A percentile compares a stretch with the other conserved stretches of the same genome.
These are phyloP conservation scores for Apogon talboti DNA, from an alignment of 2,797 vertebrate genomes.

Conservation along the genomic window DNA sequence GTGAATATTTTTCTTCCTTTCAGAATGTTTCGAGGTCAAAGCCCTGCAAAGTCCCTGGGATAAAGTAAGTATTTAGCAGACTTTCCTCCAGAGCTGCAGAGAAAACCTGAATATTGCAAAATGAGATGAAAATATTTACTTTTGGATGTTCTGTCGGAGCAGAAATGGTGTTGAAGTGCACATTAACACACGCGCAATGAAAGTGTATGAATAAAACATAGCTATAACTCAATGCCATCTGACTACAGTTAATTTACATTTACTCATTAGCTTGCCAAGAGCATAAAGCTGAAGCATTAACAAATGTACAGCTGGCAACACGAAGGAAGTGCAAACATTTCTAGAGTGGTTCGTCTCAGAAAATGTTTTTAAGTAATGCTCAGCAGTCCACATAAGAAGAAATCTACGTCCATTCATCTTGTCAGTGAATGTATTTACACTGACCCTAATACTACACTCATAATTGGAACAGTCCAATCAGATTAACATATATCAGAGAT, in stretches of 20 bases:
- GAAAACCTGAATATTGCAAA: not conserved
- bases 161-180: not conserved
- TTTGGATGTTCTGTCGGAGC: constrained; percentile 2
- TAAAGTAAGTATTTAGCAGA: constrained; percentile 87
- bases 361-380: constrained; percentile 20
- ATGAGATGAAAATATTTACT: not conserved
- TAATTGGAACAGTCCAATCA: too few species aligned
- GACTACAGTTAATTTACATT: constrained; percentile 29
- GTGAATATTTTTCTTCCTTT: constrained; percentile 27
- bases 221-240: constrained; percentile 36
- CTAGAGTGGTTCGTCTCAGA: constrained; percentile 24
- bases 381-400: constrained; percentile 9
- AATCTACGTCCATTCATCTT: not conserved
- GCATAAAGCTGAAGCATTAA: constrained; percentile 26
- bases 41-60: constrained; percentile 93
- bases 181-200: constrained; percentile 17
- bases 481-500: too few species aligned
- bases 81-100: constrained; percentile 3
- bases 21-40: constrained; percentile 90
- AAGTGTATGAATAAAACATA: constrained; percentile 26
- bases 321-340: constrained; percentile 40
- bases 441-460: too few species aligned
- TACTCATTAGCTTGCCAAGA: constrained; percentile 7
- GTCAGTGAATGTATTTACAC: not conserved
- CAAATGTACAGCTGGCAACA: constrained; percentile 27